Base-by-base conservation (phyloP, 2,888 invertebrate genomes). In the Hydrotaea cyrtoneurina region DNA sequence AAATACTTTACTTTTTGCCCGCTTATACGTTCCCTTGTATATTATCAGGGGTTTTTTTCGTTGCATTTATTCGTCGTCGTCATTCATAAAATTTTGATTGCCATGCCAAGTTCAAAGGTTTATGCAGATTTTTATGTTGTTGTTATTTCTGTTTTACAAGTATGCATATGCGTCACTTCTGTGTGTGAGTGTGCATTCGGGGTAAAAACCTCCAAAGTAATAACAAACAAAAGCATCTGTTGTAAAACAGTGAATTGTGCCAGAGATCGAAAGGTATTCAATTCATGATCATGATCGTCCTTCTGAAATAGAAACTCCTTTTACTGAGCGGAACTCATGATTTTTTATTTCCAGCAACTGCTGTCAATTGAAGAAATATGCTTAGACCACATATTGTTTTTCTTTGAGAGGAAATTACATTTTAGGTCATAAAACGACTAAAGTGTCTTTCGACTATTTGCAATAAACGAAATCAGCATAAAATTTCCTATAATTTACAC, bases 21-120 rank as follows among this genome's bases (percentile, higher is more conserved):
- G 31, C 7, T 31, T 31, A 2, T 15, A 11, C 15, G 13, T 3
- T 62, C 13, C 31, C 31, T 64, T 7, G 13, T 10, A 64, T 36
- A 64, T 64, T 64, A 31, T 39, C 64, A 59, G 15, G 23, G 50
- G 15, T n/a, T 50, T 1, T 36, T 64, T n/a, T 64, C 13, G 39
- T 13, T 66, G 39, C 43, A 13, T 66, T 23, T 57, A 57, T 2
- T 69, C 21, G 21, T 69, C 69, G 43, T 46, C 46, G 46, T 69
- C 69, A 69, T 23, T 69, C 23, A 46, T 69, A 69, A 59, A 43
- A 46, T 23, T 69, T 43, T 69, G 46, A 69, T 69, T 69, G 23
- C 46, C 39, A 13, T 69, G 46, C 21, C 31, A 15, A 46, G 69
- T 23, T 43, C 69, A 69, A 69, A 69, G 69, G 69, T 69, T 69